Base-by-base conservation (phyloP, 2,797 vertebrate genomes). In the Intellagama lesueurii region DNA sequence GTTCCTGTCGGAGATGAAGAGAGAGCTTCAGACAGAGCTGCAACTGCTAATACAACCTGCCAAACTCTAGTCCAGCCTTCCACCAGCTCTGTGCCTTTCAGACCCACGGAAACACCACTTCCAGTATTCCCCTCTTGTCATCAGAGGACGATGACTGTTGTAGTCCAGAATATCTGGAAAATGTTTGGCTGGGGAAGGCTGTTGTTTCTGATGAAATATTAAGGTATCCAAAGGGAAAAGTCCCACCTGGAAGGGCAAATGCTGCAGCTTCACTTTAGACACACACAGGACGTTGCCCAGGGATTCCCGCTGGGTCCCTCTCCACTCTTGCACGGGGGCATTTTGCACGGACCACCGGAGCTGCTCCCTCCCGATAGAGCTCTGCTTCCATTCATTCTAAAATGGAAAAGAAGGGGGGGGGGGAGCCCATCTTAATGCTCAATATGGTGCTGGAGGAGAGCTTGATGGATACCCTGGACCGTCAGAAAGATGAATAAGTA, bases 201-300 rank as follows among this genome's bases (percentile, higher is more conserved):
- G 60, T 64, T 64, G 19, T 22, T 16, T 24, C 19, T 5, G 16
- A 22, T 22, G 60, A 5, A 17, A 64, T 64, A 11, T 64, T 64
- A 64, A 19, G 16, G 52, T 56, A 56, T 14, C 52, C 14, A 14
- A 0, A 85, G 32, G 19, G 0, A 0, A 49, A 2, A n/a, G 26
- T 90, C 94, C 12, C 94, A 99, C 99, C 98, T 99, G 98, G 88
- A 98, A 99, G 8, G 99, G 99, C 90, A 99, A 96, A 88, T 99
- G 98, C 94, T 99, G 99, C 66, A 99, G 96, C 90, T 96, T 97
- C 89, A 99, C 99, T 97, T 98, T 98, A 0, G 98, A 98, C 87
- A 98, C 97, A 0, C 98, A 99, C 89, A 95, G 92, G 94, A 99
- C 98, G 1, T 96, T 81, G 0, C 98, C 98, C 85, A 98, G 94